phyloP scores from a whole-genome alignment of 2,797 vertebrate genomes.

The Adelosebastes latens region DNA sequence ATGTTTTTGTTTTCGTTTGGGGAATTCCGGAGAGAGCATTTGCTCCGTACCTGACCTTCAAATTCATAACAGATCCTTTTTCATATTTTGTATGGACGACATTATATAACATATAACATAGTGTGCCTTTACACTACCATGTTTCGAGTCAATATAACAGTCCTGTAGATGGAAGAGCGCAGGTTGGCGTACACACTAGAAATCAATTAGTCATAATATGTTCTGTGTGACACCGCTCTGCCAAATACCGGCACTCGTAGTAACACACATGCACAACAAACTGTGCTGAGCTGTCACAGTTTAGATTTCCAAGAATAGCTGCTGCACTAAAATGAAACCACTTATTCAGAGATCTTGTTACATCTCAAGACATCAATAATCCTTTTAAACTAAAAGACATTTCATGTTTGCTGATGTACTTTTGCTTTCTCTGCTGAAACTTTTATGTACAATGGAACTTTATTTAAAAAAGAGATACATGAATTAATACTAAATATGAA shows the following conservation, averaged over 20 bases:
- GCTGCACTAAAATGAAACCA: neutral
- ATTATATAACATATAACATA: slow-evolving; percentile 6
- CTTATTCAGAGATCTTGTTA: neutral
- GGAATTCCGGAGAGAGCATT: neutral
- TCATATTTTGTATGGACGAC: neutral
- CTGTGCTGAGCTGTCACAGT: neutral
- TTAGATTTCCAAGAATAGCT: slow-evolving; percentile 30
- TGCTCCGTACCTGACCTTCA: neutral
- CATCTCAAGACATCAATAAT: neutral
- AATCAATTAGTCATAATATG: slow-evolving; percentile 47
- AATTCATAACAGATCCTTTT: neutral
- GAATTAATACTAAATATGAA: no score
- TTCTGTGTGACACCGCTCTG: slow-evolving; percentile 41
- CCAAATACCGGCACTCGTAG: slow-evolving; percentile 58
- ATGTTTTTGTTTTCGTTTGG: neutral
- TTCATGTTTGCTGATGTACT: neutral
- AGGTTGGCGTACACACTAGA: slow-evolving; percentile 46
- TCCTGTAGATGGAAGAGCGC: slow-evolving; percentile 4
- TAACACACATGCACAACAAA: slow-evolving; percentile 45
- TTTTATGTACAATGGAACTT: no score
- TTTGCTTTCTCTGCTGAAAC: no score
- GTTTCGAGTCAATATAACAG: slow-evolving; percentile 17
- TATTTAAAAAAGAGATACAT: no score
- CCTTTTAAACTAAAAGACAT: neutral
- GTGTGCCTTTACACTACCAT: neutral